Conservation (phyloP, 2,888 invertebrate genomes). For the Nowickia ferox region DNA sequence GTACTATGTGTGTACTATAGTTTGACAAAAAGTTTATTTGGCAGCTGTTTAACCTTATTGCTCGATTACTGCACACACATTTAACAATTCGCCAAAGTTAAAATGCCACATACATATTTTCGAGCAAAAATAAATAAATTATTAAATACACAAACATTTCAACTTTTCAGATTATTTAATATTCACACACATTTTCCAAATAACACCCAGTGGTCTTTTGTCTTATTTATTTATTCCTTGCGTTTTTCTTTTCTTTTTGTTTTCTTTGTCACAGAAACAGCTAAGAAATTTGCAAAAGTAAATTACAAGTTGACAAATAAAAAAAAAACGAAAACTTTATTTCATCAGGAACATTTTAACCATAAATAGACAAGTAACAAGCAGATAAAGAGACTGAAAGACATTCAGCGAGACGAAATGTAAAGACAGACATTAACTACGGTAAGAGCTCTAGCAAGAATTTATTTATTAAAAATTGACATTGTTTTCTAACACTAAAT, state of each 20-base stretch:
- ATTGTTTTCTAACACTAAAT: constrained; percentile 37
- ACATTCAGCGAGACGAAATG: not conserved
- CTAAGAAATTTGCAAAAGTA: constrained; percentile 38
- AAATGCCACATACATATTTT: not conserved
- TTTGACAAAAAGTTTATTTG: constrained; percentile 8
- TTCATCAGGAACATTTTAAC: constrained; percentile 22
- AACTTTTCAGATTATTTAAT: not conserved
- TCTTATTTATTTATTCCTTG: not conserved
- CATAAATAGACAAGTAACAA: constrained; percentile 57
- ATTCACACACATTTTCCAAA: not conserved
- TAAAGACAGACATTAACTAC: not conserved
- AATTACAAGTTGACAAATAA: constrained; percentile 52
- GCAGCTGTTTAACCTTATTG: not conserved
- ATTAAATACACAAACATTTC: not conserved
- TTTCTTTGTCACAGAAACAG: not conserved
- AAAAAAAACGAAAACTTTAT: constrained; percentile 26
- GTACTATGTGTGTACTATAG: no score
- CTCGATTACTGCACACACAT: not conserved
- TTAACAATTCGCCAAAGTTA: not conserved
- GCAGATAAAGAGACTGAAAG: constrained; percentile 4
- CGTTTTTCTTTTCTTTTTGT: not conserved
- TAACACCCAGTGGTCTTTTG: constrained; percentile 6
- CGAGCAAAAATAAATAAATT: not conserved
- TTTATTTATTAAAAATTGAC: constrained; percentile 50
- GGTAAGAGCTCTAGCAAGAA: constrained; percentile 8